Evolutionary conservation across 2,888 invertebrate genomes (phyloP), one percentile per base, ranked within the genome.

Genomic region (Pseudoips prasinana): DNA sequence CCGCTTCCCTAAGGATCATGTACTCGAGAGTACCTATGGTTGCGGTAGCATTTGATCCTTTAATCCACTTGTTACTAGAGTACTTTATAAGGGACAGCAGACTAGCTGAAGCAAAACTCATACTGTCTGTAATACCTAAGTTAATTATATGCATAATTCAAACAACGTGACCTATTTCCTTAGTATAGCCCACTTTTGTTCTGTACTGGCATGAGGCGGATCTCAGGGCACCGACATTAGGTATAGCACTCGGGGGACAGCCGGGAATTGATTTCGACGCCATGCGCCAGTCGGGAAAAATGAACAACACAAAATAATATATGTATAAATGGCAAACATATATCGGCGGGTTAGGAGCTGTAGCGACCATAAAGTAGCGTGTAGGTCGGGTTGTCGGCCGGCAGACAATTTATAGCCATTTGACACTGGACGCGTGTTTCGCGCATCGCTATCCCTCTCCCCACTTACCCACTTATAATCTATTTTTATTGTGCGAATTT

Each of bases 141-240:
- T n/a, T n/a, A n/a, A n/a, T n/a, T n/a, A n/a, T n/a, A n/a, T n/a
- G n/a, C n/a, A n/a, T n/a, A n/a, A n/a, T n/a, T 33, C 30, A 46
- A 44, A 44, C 31, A 38, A 39, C 33, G 25, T 24, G 39, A 40
- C 31, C 38, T 39, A 37, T 22, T 34, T 51, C 51, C 37, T 39
- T 34, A 25, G 36, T 10, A 22, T 33, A 17, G 39, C 45, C 39
- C 45, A 46, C 44, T 41, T 43, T 47, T 46, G 49, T 31, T 39
- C 29, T 43, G 35, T 61, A 57, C 53, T 46, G 52, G 49, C 42
- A 43, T 43, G 57, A 52, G 44, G 33, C 29, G 33, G 35, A 37
- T 56, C 62, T 57, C 55, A 56, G 57, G 64, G 58, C 64, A 55
- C 49, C 53, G 54, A 59, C 66, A 66, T 72, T 72, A 75, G 58